Conservation (phyloP, 2,888 invertebrate genomes). For the Corbicula japonica region DNA sequence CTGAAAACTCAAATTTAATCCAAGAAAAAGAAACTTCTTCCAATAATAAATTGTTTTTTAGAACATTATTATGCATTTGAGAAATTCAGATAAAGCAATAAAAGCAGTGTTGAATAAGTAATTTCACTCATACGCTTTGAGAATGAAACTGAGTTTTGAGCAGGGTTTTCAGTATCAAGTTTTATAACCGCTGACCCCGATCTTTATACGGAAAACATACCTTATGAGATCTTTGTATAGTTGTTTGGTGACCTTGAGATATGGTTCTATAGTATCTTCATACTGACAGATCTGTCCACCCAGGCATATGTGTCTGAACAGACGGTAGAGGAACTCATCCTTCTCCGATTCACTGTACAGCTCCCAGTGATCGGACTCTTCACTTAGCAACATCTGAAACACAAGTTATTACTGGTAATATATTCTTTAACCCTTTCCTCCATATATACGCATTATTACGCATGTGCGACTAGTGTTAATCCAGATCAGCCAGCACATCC, state of each 20-base stretch:
- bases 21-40: background rate
- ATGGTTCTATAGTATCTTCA: conserved; percentile 88
- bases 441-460: no score
- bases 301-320: conserved; percentile 88
- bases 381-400: conserved; percentile 86
- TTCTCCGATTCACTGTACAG: conserved; percentile 87
- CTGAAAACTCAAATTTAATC: no score
- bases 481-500: no score
- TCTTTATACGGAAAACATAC: conserved; percentile 82
- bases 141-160: no score
- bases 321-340: conserved; percentile 88
- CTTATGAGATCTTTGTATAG: conserved; percentile 89
- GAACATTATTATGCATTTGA: no score
- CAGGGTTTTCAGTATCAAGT: no score
- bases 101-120: background rate
- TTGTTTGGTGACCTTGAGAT: conserved; percentile 87
- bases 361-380: conserved; percentile 87
- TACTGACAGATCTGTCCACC: conserved; percentile 89
- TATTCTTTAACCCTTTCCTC: no score
- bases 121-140: no score
- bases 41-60: background rate
- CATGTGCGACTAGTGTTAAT: no score
- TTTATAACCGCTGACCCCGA: no score
- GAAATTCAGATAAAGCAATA: background rate
- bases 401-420: no score